A percentile compares a stretch with the other conserved stretches of the same genome.
These are phyloP conservation scores for Scophthalmus maximus DNA, from an alignment of 2,113 vertebrate genomes.

Conservation along the genomic window DNA sequence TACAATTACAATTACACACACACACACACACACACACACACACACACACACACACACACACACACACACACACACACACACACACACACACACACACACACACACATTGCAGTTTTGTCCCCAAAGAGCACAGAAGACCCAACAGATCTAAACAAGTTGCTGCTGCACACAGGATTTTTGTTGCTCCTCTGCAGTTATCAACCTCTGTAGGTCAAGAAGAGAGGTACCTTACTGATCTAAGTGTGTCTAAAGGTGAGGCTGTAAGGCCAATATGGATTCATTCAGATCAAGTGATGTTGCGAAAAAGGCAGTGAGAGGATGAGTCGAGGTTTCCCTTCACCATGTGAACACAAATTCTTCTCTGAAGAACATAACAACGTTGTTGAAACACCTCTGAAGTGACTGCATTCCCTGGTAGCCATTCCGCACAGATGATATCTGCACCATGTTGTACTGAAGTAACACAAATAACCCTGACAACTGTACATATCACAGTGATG, in stretches of 20 bases:
- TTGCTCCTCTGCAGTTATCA: conserved; percentile 52
- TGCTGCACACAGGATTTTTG: conserved; percentile 16
- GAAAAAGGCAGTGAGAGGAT: conserved; percentile 15
- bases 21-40: conserved; percentile 23
- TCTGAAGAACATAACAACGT: conserved; percentile 12
- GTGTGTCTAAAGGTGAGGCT: conserved; percentile 50
- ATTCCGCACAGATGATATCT: conserved; percentile 29
- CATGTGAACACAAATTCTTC: conserved; percentile 23
- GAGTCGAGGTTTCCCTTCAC: conserved; percentile 5
- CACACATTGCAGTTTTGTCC: conserved; percentile 44
- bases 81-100: conserved; percentile 25
- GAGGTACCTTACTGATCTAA: conserved; percentile 43
- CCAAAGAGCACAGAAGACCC: conserved; percentile 48
- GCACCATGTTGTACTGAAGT: conserved; percentile 2
- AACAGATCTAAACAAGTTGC: conserved; percentile 60
- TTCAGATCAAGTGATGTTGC: conserved; percentile 49
- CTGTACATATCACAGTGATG: conserved; percentile 27
- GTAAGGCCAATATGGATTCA: conserved; percentile 14
- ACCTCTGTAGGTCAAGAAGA: conserved; percentile 54
- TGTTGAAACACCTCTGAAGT: conserved; percentile 35
- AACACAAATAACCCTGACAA: conserved; percentile 40
- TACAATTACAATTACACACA: too few species aligned
- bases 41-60: conserved; percentile 21
- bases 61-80: conserved; percentile 28
- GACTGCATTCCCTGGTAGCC: conserved; percentile 33